Base-by-base conservation (phyloP, 2,888 invertebrate species). In the Mythimna loreyi region DNA sequence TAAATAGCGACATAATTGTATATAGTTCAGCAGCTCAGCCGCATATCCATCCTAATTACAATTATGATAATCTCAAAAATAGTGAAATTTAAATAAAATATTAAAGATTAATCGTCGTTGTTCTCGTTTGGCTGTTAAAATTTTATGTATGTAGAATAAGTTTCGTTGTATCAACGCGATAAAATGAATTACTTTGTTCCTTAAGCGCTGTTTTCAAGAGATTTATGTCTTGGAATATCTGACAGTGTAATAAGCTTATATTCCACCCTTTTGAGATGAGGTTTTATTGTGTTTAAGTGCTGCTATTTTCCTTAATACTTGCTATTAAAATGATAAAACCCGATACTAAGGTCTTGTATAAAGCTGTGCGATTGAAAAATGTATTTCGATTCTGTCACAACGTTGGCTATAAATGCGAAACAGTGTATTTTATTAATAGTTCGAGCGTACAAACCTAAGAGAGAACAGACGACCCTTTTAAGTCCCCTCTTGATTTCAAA, bases 1-100 rank as follows among this genome's bases (percentile, higher is more conserved):
- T 93, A 92, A 87, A 92, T 93, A 93, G 72, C 81, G 74, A 75
- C 68, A 77, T 79, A 81, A 83, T 83, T 91, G 91, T 89, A 92
- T 73, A 89, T 89, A 89, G 79, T 83, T 81, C 77, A 88, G 89
- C 91, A 91, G 92, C 91, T 92, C 90, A 88, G 93, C 92, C 92
- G 92, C 94, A 93, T 94, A 94, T 94, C 94, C 94, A 94, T 94
- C 93, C 93, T 93, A 89, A 88, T 89, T 89, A 90, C 87, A 84
- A 85, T 89, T 87, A 85, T 88, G 86, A 84, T 90, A 90, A 89
- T 88, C 86, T 87, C 83, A 81, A 82, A 78, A 83, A 77, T 88
- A 88, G 88, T 84, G 78, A 86, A 82, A 65, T 84, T 86, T 60
- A 72, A 81, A 72, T 77, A 86, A 86, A 83, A 83, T 74, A 78